A percentile compares a stretch with the other conserved stretches of the same genome.
Conservation (phyloP, 2,797 vertebrate genomes). For the Micrastur ruficollis region DNA sequence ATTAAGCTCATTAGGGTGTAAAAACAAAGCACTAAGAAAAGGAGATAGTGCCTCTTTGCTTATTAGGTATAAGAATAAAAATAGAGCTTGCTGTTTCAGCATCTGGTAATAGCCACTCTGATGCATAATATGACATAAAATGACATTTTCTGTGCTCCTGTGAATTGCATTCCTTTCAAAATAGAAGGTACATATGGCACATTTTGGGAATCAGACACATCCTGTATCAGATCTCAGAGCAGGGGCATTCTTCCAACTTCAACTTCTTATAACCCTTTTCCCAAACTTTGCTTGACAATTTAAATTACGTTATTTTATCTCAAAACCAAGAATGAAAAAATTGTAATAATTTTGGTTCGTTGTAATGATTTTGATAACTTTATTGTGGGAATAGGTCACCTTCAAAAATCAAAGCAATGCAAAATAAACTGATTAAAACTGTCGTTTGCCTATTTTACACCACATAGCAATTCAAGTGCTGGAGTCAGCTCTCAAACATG, state of each 20-base stretch:
- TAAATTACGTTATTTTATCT: neutral
- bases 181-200: neutral
- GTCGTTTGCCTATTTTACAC: neutral
- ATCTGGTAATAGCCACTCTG: neutral
- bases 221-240: neutral
- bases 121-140: neutral
- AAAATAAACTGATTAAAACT: neutral
- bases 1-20: neutral
- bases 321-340: neutral
- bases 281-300: neutral
- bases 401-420: neutral
- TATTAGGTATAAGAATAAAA: neutral
- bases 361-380: neutral
- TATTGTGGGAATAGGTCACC: neutral
- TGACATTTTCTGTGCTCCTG: neutral
- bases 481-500: neutral
- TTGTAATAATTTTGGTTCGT: neutral
- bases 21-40: neutral
- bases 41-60: neutral
- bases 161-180: neutral
- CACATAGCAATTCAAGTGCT: neutral
- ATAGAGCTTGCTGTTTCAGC: neutral
- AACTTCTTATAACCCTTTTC: neutral
- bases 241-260: neutral
- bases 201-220: neutral